These are phyloP conservation scores for Chrysomallon squamiferum DNA, from an alignment of 1,140 invertebrate genomes.

Conservation along the genomic window DNA sequence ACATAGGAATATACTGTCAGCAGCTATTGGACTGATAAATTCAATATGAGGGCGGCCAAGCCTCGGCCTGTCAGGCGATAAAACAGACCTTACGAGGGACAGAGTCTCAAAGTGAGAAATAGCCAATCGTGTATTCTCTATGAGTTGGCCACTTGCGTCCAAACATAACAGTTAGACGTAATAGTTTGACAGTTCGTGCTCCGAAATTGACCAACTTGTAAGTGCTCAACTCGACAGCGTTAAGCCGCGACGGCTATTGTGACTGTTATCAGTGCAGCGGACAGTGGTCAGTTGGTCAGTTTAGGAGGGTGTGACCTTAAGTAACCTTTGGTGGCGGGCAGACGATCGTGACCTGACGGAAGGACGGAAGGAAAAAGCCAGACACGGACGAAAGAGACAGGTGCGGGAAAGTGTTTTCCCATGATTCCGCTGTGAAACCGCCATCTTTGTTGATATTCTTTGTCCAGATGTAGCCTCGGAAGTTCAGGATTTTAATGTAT, in stretches of 20 bases:
- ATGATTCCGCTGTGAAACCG: conserved; percentile 23
- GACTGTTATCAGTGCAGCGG: background rate
- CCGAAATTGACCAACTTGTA: background rate
- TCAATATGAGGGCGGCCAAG: background rate
- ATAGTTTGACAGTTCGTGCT: background rate
- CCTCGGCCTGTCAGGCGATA: background rate
- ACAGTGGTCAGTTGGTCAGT: conserved; percentile 9
- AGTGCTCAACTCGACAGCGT: background rate
- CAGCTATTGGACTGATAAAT: background rate
- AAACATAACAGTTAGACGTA: background rate
- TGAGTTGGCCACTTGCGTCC: background rate
- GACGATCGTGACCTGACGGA: background rate
- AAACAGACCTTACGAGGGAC: background rate
- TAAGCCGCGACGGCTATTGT: background rate
- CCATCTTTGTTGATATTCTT: conserved; percentile 54
- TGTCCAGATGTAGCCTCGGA: conserved; percentile 49
- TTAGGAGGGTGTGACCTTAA: background rate
- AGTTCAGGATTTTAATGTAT: conserved; percentile 44
- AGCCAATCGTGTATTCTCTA: background rate
- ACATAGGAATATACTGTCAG: background rate
- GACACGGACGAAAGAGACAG: conserved; percentile 5
- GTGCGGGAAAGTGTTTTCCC: conserved; percentile 6
- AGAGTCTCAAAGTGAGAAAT: background rate
- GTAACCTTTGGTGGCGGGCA: conserved; percentile 8
- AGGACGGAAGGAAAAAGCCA: conserved; percentile 6